A percentile compares a stretch with the other conserved stretches of the same genome.
Evolutionary conservation across 1,140 invertebrate genomes (phyloP).

Genomic region (Chironomus striatipennis): DNA sequence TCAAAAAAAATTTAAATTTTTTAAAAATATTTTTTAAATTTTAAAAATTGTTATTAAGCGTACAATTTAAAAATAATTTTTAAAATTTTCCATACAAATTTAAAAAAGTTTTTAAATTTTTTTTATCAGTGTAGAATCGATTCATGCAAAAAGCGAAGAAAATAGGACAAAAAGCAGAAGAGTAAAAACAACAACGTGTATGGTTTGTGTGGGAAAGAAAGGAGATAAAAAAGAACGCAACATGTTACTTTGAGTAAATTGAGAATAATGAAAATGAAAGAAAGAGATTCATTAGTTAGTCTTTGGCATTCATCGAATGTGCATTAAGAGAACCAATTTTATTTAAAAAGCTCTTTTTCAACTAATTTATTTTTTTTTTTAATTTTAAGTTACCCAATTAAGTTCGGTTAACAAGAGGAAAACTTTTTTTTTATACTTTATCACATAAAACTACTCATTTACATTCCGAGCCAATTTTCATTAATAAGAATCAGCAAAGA

Average conservation of each 20-base stretch:
- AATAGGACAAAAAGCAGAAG: neutral
- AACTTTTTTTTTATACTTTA: no score
- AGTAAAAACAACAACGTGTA: neutral
- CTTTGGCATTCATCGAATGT: neutral
- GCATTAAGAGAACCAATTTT: neutral
- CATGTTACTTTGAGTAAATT: neutral
- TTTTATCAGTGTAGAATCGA: no score
- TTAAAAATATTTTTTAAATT: no score
- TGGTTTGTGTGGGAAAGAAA: neutral
- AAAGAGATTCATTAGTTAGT: neutral
- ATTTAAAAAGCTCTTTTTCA: no score
- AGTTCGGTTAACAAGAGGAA: neutral
- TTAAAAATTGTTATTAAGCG: no score
- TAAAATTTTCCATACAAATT: no score
- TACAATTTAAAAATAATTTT: no score
- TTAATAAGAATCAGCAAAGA: slow-evolving; percentile 10
- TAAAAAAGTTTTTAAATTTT: no score
- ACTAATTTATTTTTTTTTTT: no score
- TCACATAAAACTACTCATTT: no score
- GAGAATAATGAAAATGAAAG: neutral
- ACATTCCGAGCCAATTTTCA: no score
- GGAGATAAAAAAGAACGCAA: neutral
- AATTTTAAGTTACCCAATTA: neutral
- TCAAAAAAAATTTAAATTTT: no score
- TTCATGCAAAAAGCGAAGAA: neutral